Conservation (phyloP, 1,140 invertebrate genomes). For the Theocolax elegans region DNA sequence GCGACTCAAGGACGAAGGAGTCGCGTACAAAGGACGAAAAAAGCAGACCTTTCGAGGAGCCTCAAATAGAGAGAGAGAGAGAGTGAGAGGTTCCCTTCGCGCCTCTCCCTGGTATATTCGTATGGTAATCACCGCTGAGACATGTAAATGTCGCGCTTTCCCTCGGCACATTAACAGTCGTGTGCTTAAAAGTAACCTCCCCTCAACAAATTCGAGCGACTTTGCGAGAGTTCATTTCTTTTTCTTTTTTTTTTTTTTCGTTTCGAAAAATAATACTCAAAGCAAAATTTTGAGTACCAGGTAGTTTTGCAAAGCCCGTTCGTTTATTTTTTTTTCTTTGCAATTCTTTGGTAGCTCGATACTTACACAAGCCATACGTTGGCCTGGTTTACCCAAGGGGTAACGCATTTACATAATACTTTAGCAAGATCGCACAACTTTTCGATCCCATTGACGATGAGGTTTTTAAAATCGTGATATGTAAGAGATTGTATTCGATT, state of each 20-base stretch:
- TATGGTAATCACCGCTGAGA: constrained; percentile 42
- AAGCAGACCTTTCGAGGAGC: neutral
- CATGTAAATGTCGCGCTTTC: constrained; percentile 31
- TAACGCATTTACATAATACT: neutral
- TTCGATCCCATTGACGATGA: neutral
- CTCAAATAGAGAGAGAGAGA: constrained; percentile 1
- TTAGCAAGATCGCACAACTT: neutral
- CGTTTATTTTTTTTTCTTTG: neutral
- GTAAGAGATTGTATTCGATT: neutral
- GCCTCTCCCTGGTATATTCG: neutral
- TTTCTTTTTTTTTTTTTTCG: too few species aligned
- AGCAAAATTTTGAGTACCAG: too few species aligned
- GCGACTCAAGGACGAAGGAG: constrained; percentile 16
- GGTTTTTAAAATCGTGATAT: constrained; percentile 2
- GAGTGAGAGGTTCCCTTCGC: neutral
- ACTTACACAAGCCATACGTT: neutral
- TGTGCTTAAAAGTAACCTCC: constrained; percentile 17
- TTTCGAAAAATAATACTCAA: too few species aligned
- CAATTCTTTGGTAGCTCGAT: neutral
- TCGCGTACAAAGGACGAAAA: neutral
- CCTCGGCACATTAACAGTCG: constrained; percentile 19
- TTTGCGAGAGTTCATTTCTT: too few species aligned
- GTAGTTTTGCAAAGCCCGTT: neutral
- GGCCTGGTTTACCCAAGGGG: neutral
- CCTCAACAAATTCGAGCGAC: too few species aligned